Base-by-base conservation (phyloP, 2,888 invertebrate genomes). In the Pheosia gnoma region DNA sequence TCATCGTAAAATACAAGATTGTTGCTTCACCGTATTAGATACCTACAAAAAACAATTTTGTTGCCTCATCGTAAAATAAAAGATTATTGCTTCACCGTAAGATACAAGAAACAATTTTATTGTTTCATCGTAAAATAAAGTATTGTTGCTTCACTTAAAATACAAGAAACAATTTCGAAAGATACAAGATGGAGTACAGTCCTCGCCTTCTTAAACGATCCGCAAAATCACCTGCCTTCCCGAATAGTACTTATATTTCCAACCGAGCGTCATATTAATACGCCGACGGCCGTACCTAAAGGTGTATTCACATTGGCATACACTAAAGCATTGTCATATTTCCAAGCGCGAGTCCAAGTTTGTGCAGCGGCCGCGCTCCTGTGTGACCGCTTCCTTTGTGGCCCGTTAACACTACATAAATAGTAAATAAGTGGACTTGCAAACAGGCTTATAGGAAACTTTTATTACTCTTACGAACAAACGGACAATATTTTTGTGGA, bases 311-410 rank as follows among this genome's bases (percentile, higher is more conserved):
- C 89, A 86, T 85, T 68, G 86, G 82, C 78, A 81, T 83, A 84
- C 80, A 80, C 84, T 83, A 81, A 84, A 86, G 84, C 89, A 90
- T 90, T 90, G 91, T 91, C 90, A 90, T 90, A 90, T 87, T 90
- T 89, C 78, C 80, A 77, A 81, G 83, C 82, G 69, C 76, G 76
- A 79, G 78, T 68, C 72, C 81, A 79, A 85, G 82, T 85, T 87
- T 88, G 87, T 86, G 87, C 83, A 86, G 85, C 79, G 53, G 63
- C 70, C 63, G 79, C 79, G 70, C 79, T 82, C 81, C 83, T 79
- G 76, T 88, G 86, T 84, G 86, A 85, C 85, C 83, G 81, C 82
- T 83, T 83, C 85, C 85, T 86, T 87, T 88, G 86, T 87, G 78
- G 71, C 72, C 77, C 82, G 88, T 89, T 87, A 86, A 84, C 86